These are phyloP conservation scores for Cherax quadricarinatus DNA, from an alignment of 1,140 invertebrate species.

Conservation along the genomic window DNA sequence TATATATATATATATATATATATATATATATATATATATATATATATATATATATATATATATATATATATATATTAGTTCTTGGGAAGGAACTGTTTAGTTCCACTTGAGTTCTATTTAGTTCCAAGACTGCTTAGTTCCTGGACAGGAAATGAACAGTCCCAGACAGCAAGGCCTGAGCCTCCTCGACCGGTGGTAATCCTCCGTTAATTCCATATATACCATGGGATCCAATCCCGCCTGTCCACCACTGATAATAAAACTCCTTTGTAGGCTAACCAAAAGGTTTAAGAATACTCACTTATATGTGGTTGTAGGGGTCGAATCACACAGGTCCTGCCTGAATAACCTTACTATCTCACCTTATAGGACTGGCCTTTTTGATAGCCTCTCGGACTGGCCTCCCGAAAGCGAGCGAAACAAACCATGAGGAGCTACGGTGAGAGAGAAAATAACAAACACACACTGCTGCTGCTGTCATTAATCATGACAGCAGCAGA, in stretches of 20 bases:
- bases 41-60: too few relatives aligned
- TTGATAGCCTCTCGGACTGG: not conserved
- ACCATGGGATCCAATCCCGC: conserved; percentile 20
- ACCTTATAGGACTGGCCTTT: not conserved
- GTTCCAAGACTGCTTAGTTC: too few relatives aligned
- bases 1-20: too few relatives aligned
- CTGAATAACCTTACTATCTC: too few relatives aligned
- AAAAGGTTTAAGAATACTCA: not conserved
- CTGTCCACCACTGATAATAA: conserved; percentile 30
- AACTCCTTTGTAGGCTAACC: not conserved
- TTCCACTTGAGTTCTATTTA: too few relatives aligned
- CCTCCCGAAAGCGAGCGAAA: not conserved
- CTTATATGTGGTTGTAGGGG: too few relatives aligned
- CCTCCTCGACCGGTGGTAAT: conserved; percentile 13
- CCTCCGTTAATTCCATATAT: conserved; percentile 32
- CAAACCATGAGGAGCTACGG: not conserved
- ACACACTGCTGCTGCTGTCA: not conserved
- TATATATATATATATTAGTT: too few relatives aligned
- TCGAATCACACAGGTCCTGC: too few relatives aligned
- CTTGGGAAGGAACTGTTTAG: too few relatives aligned
- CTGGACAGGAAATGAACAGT: too few relatives aligned
- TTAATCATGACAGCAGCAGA: not conserved
- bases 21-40: too few relatives aligned
- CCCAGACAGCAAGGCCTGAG: not conserved
- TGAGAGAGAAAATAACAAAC: not conserved